Evolutionary conservation across 1,140 invertebrate genomes (phyloP).

Genomic region (Aphelenchoides avenae): DNA sequence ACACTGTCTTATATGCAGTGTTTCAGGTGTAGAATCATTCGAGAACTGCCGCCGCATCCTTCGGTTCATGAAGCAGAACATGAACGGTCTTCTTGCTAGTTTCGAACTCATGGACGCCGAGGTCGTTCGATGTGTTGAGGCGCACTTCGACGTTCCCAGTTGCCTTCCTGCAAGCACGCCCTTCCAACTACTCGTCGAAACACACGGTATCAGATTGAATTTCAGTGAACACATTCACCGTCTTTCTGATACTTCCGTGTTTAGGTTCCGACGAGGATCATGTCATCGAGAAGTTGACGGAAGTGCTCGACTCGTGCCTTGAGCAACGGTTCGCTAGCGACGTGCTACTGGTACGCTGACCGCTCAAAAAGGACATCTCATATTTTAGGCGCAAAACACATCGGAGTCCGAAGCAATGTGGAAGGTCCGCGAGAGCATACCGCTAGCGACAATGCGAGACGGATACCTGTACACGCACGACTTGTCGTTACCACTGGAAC

Average conservation of each 20-base stretch:
- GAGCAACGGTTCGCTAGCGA: constrained; percentile 70
- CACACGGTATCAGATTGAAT: constrained; percentile 33
- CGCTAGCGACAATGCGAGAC: constrained; percentile 74
- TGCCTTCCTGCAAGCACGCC: constrained; percentile 2
- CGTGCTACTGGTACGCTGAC: constrained; percentile 78
- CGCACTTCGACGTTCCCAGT: constrained; percentile 20
- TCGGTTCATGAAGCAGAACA: constrained; percentile 24
- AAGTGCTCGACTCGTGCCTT: constrained; percentile 74
- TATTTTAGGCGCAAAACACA: constrained; percentile 20
- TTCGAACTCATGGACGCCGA: constrained; percentile 41
- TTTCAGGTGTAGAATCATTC: constrained; percentile 36
- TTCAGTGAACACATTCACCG: too few relatives aligned
- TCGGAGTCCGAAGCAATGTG: constrained; percentile 59
- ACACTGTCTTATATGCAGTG: too few relatives aligned
- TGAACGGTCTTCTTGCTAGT: constrained; percentile 41
- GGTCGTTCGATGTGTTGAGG: constrained; percentile 26
- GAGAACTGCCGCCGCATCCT: constrained; percentile 33
- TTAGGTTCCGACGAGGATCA: constrained; percentile 70
- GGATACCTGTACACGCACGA: constrained; percentile 95
- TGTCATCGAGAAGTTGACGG: constrained; percentile 79
- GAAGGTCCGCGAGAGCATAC: constrained; percentile 71
- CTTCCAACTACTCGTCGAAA: constrained; percentile 36
- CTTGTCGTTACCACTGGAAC: constrained; percentile 76
- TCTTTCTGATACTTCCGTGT: too few relatives aligned
- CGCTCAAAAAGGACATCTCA: too few relatives aligned